Percentiles rank a stretch among this genome's conserved stretches.
These are phyloP conservation scores for Cydia splendana DNA, from an alignment of 1,140 invertebrate genomes.

Conservation along the genomic window DNA sequence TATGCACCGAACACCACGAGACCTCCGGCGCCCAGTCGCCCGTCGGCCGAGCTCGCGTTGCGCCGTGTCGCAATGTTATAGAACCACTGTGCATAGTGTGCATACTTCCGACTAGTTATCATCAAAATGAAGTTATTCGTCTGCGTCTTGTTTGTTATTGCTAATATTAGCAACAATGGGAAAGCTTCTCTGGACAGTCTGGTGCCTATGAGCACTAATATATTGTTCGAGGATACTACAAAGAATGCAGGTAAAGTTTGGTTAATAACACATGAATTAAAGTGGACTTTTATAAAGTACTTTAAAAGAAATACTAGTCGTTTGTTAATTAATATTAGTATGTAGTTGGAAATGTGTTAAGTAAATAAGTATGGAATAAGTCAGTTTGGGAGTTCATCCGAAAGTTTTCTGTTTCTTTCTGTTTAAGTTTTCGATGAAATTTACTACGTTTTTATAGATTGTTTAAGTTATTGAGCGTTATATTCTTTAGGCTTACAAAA, in stretches of 20 bases:
- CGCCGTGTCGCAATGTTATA: slow-evolving; percentile 19
- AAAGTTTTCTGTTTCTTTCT: too few species aligned
- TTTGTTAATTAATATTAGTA: too few species aligned
- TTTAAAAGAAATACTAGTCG: background rate
- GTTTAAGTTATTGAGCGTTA: too few species aligned
- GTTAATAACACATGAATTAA: background rate
- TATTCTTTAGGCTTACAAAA: too few species aligned
- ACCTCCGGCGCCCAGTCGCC: slow-evolving; percentile 1
- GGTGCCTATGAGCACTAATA: slow-evolving; percentile 49
- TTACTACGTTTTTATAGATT: too few species aligned
- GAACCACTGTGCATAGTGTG: background rate
- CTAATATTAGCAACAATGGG: slow-evolving; percentile 64
- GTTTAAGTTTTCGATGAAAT: too few species aligned
- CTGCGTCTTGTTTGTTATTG: slow-evolving; percentile 59
- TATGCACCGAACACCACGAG: background rate
- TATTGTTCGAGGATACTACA: slow-evolving; percentile 60
- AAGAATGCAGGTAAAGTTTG: slow-evolving; percentile 58
- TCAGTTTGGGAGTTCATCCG: too few species aligned
- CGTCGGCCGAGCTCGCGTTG: background rate
- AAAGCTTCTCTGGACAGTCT: slow-evolving; percentile 69
- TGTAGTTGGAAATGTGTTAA: too few species aligned
- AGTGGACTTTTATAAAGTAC: background rate
- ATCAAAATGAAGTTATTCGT: slow-evolving; percentile 64
- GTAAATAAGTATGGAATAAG: too few species aligned
- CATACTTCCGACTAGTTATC: background rate